phyloP scores from a whole-genome alignment of 2,888 invertebrate species.

The Drosophila helvetica region DNA sequence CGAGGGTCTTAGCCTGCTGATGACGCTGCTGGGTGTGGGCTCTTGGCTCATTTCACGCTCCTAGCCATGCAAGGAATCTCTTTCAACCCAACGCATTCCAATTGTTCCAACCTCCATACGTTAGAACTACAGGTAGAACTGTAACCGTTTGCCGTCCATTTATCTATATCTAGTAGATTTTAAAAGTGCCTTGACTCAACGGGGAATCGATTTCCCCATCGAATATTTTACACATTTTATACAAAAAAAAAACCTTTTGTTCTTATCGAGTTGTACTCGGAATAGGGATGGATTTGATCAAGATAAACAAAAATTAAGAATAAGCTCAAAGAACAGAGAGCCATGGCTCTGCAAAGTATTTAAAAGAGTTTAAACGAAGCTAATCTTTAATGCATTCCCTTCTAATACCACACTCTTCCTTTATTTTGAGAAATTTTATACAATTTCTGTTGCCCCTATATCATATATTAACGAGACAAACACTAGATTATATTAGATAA shows the following conservation, averaged over 20 bases:
- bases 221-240: slow-evolving; percentile 7
- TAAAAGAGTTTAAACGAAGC: not conserved
- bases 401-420: not conserved
- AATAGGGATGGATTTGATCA: too few species aligned
- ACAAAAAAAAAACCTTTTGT: too few species aligned
- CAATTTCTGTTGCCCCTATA: not conserved
- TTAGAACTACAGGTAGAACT: slow-evolving; percentile 9
- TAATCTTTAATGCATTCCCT: not conserved
- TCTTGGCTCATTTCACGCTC: slow-evolving; percentile 13
- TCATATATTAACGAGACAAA: not conserved
- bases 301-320: not conserved
- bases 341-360: not conserved
- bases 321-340: not conserved
- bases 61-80: slow-evolving; percentile 4
- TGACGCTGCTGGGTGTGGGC: slow-evolving; percentile 24
- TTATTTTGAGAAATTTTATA: not conserved
- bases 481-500: not conserved
- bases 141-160: slow-evolving; percentile 39
- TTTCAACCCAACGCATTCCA: slow-evolving; percentile 15
- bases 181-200: slow-evolving; percentile 55
- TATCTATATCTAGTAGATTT: slow-evolving; percentile 23
- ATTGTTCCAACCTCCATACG: slow-evolving; percentile 31
- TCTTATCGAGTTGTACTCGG: too few species aligned
- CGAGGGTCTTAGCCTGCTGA: slow-evolving; percentile 11
- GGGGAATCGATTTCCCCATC: not conserved